Percentiles rank a stretch among this genome's conserved stretches.
These are phyloP conservation scores for Camelus dromedarius DNA, from an alignment of 2,113 vertebrate genomes.

Conservation along the genomic window DNA sequence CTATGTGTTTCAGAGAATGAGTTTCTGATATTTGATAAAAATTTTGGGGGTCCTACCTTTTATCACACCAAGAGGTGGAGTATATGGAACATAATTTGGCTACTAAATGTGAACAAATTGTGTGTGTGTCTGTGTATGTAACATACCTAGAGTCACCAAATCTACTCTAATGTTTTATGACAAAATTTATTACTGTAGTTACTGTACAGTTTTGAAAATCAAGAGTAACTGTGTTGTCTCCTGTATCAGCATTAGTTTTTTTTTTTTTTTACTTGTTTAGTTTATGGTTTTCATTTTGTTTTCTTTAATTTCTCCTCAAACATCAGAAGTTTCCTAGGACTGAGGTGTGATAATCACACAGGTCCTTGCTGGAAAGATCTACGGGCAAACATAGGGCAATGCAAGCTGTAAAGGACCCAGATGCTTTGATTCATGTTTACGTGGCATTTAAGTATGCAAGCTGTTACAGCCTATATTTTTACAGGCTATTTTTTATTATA, in stretches of 20 bases:
- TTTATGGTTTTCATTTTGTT: background rate
- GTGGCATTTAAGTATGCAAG: background rate
- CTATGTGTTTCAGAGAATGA: background rate
- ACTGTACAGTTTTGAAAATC: background rate
- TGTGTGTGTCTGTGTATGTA: background rate
- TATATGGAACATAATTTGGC: background rate
- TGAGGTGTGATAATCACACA: background rate
- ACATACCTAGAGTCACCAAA: background rate
- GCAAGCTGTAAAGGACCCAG: background rate
- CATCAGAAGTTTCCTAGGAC: background rate
- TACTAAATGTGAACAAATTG: background rate
- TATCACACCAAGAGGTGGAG: background rate
- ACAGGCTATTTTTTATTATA: background rate
- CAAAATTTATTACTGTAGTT: background rate
- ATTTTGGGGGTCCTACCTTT: background rate
- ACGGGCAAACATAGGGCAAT: background rate
- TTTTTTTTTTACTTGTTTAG: background rate
- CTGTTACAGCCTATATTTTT: background rate
- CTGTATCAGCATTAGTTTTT: background rate
- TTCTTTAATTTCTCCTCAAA: background rate
- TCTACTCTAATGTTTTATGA: background rate
- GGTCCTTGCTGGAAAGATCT: background rate
- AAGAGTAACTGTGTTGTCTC: background rate
- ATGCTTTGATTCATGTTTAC: background rate
- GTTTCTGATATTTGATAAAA: background rate